These are phyloP conservation scores for Lamellibrachia satsuma DNA, from an alignment of 2,888 invertebrate species.

Conservation along the genomic window DNA sequence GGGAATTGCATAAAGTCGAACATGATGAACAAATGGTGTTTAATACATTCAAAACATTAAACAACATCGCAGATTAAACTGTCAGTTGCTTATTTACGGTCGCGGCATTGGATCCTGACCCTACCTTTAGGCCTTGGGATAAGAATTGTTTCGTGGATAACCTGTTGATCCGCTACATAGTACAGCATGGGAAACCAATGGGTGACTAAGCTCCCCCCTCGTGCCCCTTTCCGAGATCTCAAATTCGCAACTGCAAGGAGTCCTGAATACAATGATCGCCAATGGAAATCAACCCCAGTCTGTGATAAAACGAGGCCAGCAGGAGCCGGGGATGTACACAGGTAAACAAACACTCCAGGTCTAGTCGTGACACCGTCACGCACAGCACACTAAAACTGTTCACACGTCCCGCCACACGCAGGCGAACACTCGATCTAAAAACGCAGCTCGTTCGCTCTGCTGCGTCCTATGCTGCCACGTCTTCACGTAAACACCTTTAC, in stretches of 20 bases:
- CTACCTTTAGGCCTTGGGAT: no score
- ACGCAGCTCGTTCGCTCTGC: not conserved
- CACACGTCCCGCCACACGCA: not conserved
- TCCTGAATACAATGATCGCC: not conserved
- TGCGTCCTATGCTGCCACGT: not conserved
- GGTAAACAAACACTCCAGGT: not conserved
- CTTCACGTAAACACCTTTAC: not conserved
- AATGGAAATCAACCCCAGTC: not conserved
- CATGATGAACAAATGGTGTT: not conserved
- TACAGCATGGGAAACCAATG: no score
- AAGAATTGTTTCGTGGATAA: no score
- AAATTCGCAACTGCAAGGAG: no score
- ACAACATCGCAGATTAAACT: not conserved
- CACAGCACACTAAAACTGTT: not conserved
- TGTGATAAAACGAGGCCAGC: not conserved
- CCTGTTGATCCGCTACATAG: no score
- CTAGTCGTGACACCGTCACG: not conserved
- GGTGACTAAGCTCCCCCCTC: no score
- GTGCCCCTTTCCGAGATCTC: no score
- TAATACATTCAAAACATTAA: not conserved
- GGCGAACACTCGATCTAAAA: not conserved
- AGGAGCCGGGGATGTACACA: not conserved
- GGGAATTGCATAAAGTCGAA: not conserved
- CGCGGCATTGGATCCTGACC: no score
- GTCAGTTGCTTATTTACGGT: not conserved